Evolutionary conservation across 2,888 invertebrate genomes (phyloP), one percentile per base, ranked within the genome.

Genomic region (Hybos culiciformis): DNA sequence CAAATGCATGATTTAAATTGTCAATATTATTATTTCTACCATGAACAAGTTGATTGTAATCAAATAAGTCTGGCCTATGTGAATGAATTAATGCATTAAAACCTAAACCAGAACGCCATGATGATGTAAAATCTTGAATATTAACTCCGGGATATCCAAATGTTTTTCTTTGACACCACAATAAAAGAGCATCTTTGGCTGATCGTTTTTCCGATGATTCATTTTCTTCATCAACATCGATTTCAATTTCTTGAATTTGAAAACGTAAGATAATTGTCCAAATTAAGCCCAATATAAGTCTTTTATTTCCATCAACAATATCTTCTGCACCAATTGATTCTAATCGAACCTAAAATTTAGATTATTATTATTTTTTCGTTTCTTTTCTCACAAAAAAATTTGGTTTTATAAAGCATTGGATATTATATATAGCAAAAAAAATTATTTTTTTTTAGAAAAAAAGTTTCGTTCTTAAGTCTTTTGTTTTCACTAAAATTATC

Each of bases 291-390:
- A 98, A 78, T 63, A 97, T 98, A 51, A 98, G 76, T 39, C 94
- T 77, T 34, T 91, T 93, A 72, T 97, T 97, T 24, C 96, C 92
- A 67, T 98, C 97, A 49, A 96, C 93, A 52, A 98, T 97, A 67
- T 98, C 97, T 69, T 97, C 96, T 14, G 97, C 96, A 50, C 97
- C 97, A 59, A 98, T 97, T 58, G 93, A 96, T 71, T 97, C 97
- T 66, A 97, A 70, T 39, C 94, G 83, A 46, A 97, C 90, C 91
- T 91, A 64, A 2, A 56, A 55, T 7, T 12, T 42, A 23, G n/a
- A n/a, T n/a, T n/a, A n/a, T n/a, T n/a, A n/a, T n/a, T n/a, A n/a
- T n/a, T n/a, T n/a, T n/a, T n/a, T n/a, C n/a, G n/a, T n/a, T n/a
- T n/a, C n/a, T n/a, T n/a, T n/a, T n/a, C n/a, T n/a, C n/a, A n/a